Percentiles rank a stretch among this genome's conserved stretches.
phyloP scores from a whole-genome alignment of 2,888 invertebrate species.

The Zootermopsis nevadensis region DNA sequence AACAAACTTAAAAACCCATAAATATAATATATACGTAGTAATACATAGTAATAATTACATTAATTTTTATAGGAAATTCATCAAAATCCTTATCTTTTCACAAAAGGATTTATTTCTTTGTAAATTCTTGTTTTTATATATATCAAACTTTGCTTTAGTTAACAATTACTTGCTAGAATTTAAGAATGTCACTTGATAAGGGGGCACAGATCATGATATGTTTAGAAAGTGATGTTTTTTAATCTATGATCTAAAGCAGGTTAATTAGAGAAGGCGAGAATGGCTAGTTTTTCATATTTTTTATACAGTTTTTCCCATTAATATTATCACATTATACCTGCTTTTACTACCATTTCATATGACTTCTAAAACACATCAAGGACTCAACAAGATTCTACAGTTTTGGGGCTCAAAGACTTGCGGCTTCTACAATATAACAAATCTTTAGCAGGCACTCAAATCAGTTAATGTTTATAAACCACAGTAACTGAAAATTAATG shows the following conservation, averaged over 20 bases:
- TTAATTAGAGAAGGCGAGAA: conserved; percentile 66
- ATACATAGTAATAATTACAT: conserved; percentile 52
- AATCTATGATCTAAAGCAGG: conserved; percentile 64
- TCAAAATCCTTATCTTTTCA: conserved; percentile 51
- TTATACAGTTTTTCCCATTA: conserved; percentile 45
- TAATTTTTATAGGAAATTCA: conserved; percentile 52
- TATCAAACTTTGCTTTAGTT: conserved; percentile 62
- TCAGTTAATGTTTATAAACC: conserved; percentile 12
- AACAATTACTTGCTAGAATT: conserved; percentile 60
- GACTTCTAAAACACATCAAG: conserved; percentile 40
- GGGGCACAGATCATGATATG: conserved; percentile 85
- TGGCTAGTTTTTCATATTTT: conserved; percentile 60
- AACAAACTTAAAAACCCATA: conserved; percentile 51
- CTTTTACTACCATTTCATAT: conserved; percentile 45
- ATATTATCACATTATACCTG: conserved; percentile 53
- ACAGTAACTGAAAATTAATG: neutral
- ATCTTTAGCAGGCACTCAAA: conserved; percentile 34
- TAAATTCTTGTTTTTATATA: conserved; percentile 65
- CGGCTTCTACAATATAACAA: conserved; percentile 11
- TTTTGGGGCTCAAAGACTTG: conserved; percentile 47
- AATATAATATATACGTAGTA: conserved; percentile 51
- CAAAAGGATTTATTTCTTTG: conserved; percentile 56
- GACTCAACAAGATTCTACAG: conserved; percentile 47
- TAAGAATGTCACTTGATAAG: conserved; percentile 72
- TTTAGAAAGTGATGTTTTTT: conserved; percentile 66